These are phyloP conservation scores for Agriopis leucophaearia DNA, from an alignment of 2,888 invertebrate species.

Conservation along the genomic window DNA sequence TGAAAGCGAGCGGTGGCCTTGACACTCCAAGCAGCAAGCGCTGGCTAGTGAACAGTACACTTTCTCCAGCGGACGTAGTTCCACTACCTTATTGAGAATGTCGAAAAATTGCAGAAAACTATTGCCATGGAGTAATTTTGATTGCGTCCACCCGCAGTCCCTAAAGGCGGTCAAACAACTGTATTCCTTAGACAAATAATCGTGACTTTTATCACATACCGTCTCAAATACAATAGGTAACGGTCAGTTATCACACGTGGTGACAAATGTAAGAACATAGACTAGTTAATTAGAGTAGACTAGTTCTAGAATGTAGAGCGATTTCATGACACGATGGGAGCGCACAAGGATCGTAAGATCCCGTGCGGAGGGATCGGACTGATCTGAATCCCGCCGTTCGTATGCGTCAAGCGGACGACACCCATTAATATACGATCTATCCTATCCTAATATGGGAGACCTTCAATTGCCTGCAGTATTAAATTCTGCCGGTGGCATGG, in stretches of 20 bases:
- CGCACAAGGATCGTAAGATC: too few species aligned
- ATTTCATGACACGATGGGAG: background rate
- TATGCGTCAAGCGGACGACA: background rate
- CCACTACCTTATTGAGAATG: conserved; percentile 13
- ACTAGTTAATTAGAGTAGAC: too few species aligned
- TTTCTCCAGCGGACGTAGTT: conserved; percentile 24
- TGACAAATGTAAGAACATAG: too few species aligned
- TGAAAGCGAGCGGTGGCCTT: conserved; percentile 36
- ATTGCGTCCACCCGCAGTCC: background rate
- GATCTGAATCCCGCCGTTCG: too few species aligned
- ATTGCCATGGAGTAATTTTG: background rate
- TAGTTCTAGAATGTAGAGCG: too few species aligned
- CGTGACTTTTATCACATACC: too few species aligned
- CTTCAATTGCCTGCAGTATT: conserved; percentile 1
- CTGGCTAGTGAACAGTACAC: conserved; percentile 10
- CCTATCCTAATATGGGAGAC: background rate
- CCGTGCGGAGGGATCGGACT: too few species aligned
- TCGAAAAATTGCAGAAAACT: background rate
- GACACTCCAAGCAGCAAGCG: conserved; percentile 14
- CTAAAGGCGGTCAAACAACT: too few species aligned
- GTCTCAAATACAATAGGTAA: too few species aligned
- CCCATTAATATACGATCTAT: conserved; percentile 1
- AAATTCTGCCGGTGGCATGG: background rate
- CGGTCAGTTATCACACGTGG: too few species aligned
- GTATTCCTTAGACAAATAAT: too few species aligned